Percentiles rank a stretch among this genome's conserved stretches.
Conservation (phyloP, 2,113 vertebrate genomes). For the Tetrao urogallus region DNA sequence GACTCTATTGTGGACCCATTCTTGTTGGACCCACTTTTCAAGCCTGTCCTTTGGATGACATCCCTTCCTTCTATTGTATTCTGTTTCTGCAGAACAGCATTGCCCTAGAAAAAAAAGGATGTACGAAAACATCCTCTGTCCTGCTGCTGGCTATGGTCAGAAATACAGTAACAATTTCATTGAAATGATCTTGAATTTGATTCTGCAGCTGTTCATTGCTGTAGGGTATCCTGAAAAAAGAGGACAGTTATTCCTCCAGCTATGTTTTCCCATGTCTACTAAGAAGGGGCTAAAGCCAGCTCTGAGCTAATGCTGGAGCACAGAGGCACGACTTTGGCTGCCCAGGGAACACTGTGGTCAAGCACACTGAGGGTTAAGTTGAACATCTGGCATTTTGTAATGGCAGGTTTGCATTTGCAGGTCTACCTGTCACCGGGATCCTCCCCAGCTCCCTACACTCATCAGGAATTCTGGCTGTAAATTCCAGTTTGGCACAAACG, state of each 20-base stretch:
- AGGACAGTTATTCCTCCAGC: background rate
- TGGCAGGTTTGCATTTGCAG: background rate
- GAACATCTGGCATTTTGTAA: background rate
- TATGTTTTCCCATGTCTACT: background rate
- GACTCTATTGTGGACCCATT: background rate
- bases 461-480: background rate
- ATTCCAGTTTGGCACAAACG: background rate
- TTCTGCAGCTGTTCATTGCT: rapidly evolving
- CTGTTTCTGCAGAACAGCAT: background rate
- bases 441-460: background rate
- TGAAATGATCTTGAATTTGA: background rate
- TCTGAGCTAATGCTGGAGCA: rapidly evolving
- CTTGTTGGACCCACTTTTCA: background rate
- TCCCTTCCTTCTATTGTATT: background rate
- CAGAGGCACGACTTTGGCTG: background rate
- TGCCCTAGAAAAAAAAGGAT: background rate
- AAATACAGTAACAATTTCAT: background rate
- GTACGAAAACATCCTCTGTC: background rate
- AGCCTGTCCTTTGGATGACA: background rate
- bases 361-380: background rate
- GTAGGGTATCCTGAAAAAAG: background rate
- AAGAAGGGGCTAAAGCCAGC: background rate
- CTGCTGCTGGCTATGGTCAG: background rate
- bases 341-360: background rate
- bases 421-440: background rate